Evolutionary conservation across 2,113 vertebrate genomes (phyloP).

Genomic region (Indicator indicator): DNA sequence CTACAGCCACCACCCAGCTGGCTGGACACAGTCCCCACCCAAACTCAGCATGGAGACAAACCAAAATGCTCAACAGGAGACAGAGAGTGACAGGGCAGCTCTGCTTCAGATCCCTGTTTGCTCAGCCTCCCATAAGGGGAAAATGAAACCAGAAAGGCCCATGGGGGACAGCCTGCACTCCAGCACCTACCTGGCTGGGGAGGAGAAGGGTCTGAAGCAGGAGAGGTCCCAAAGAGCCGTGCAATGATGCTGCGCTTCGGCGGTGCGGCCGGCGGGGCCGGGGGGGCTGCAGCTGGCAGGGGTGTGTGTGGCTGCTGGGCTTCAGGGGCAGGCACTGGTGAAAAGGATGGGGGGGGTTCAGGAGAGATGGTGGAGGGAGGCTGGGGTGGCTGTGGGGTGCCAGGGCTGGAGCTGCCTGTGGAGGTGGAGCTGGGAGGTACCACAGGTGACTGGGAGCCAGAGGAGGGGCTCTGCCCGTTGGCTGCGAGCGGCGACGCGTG

Average conservation of each 20-base stretch:
- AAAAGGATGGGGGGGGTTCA: neutral
- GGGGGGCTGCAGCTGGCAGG: neutral
- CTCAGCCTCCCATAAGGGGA: neutral
- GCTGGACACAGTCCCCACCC: neutral
- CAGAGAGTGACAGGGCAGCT: neutral
- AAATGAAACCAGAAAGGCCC: neutral
- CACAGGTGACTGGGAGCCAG: constrained; percentile 91
- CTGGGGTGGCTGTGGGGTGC: constrained; percentile 83
- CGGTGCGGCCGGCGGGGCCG: neutral
- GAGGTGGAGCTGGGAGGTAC: constrained; percentile 84
- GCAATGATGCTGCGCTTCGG: constrained; percentile 91
- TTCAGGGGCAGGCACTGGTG: constrained; percentile 57
- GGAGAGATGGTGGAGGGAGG: constrained; percentile 56
- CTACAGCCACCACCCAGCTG: neutral
- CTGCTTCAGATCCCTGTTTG: neutral
- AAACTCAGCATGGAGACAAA: neutral
- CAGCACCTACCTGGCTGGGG: constrained; percentile 78
- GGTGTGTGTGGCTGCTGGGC: neutral
- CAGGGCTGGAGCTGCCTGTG: constrained; percentile 89
- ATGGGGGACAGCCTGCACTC: fast-evolving
- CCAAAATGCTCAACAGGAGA: fast-evolving
- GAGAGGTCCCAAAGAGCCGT: constrained; percentile 84
- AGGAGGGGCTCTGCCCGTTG: constrained; percentile 92
- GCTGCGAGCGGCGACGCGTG: constrained; percentile 78
- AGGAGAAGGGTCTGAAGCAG: constrained; percentile 64